Base-by-base conservation (phyloP, 2,113 vertebrate species). In the Ascaphus truei region DNA sequence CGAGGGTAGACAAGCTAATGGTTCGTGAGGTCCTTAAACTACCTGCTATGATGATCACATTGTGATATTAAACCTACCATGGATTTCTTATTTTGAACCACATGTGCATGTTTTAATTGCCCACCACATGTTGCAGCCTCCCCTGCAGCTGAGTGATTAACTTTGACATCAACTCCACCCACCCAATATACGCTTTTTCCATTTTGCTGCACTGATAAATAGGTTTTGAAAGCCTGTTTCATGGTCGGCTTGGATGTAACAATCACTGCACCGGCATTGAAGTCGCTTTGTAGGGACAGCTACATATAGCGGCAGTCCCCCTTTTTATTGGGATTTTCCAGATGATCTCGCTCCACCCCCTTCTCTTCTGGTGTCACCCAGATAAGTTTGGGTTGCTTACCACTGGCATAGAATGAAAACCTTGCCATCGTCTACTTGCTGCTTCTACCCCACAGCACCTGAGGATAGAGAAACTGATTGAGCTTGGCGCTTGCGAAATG, bases 191-290 rank as follows among this genome's bases (percentile, higher is more conserved):
- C 34, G 20, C 30, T 6, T 23, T 20, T 36, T 34, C 31, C 23
- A 12, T 33, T 11, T 51, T 51, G 30, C 31, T 51, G 15, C 61
- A 23, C 12, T 26, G 45, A 50, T 63, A 33, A 48, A 31, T 62
- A 51, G 45, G 45, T 26, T 63, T 63, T 50, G 39, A 31, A 63
- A n/a, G 26, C 51, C 31, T 63, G 48, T 51, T 63, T 36, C 22
- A 23, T n/a, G 23, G 16, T 63, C 43, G 13, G 23, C 36, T 51
- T 51, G 47, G 31, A 64, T 64, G 33, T 34, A 16, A 64, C 37
- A 45, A 51, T 30, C 20, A 33, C 7, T 8, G 7, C 25, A 51
- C 30, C 25, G 26, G 37, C 50, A 51, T 52, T 36, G 16, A 64
- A 36, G 45, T 36, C 52, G 27, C 31, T 47, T 51, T 20, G 18